Conservation (phyloP, 2,797 vertebrate species). For the Emydoidea blandingii region DNA sequence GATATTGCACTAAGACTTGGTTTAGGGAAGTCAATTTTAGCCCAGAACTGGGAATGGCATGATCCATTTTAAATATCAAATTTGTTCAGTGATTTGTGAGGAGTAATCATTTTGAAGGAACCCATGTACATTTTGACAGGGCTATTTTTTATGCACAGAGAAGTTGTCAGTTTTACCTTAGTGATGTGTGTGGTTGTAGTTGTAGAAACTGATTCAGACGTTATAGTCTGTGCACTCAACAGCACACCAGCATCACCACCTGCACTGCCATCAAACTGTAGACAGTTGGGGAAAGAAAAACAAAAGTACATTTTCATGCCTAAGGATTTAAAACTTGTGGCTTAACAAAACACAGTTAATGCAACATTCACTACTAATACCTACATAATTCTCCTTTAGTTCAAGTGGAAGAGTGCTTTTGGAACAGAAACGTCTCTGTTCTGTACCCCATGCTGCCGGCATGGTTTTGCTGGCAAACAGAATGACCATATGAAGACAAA, state of each 20-base stretch:
- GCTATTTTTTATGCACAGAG: not conserved
- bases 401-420: not conserved
- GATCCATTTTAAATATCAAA: not conserved
- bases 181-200: constrained; percentile 99
- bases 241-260: constrained; percentile 89
- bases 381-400: not conserved
- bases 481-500: not conserved
- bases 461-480: not conserved
- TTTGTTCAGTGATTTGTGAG: not conserved
- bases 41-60: not conserved
- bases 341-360: not conserved
- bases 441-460: not conserved
- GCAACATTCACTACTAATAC: not conserved
- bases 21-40: not conserved
- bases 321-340: not conserved
- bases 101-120: not conserved
- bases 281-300: constrained; percentile 23
- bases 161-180: constrained; percentile 85
- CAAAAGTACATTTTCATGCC: not conserved
- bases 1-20: not conserved
- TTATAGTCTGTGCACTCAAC: constrained; percentile 98
- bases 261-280: constrained; percentile 89
- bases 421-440: not conserved
- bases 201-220: constrained; percentile 95
- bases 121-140: not conserved